Conservation (phyloP, 2,888 invertebrate species). For the Folsomia manolachei region DNA sequence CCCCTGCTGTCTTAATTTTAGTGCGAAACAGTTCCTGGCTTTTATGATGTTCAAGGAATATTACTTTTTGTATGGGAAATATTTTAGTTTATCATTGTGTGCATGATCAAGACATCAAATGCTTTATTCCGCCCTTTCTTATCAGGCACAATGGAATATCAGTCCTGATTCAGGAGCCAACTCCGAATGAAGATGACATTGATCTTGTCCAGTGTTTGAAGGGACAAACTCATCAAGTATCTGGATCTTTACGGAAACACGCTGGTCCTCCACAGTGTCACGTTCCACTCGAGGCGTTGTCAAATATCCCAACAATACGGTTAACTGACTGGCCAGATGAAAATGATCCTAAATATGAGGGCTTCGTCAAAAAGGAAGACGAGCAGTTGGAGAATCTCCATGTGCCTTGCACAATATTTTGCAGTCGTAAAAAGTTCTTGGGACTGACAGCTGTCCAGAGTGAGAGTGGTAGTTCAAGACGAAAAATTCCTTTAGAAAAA, state of each 20-base stretch:
- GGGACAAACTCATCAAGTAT: not conserved
- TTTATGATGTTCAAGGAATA: conserved; percentile 51
- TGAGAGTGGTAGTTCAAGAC: not conserved
- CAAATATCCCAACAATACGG: conserved; percentile 41
- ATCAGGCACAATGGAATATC: conserved; percentile 44
- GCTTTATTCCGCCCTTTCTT: too few species aligned
- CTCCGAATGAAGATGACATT: conserved; percentile 2
- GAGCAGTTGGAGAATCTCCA: conserved; percentile 12
- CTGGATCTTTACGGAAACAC: not conserved
- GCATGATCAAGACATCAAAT: too few species aligned
- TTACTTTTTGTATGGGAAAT: conserved; percentile 47
- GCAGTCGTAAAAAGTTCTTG: conserved; percentile 40
- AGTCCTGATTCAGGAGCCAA: conserved; percentile 46
- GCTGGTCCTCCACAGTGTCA: conserved; percentile 32
- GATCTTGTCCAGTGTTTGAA: not conserved
- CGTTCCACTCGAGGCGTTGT: conserved; percentile 46
- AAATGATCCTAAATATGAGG: not conserved
- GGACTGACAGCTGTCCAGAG: conserved; percentile 17
- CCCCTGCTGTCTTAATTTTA: conserved; percentile 47
- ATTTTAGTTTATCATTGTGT: too few species aligned
- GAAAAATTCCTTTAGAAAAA: conserved; percentile 28
- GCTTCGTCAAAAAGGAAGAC: not conserved
- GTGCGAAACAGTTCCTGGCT: conserved; percentile 49
- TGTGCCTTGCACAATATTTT: conserved; percentile 41
- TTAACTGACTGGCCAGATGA: conserved; percentile 19